A percentile compares a stretch with the other conserved stretches of the same genome.
Conservation (phyloP, 2,113 vertebrate species). For the Turnix velox region DNA sequence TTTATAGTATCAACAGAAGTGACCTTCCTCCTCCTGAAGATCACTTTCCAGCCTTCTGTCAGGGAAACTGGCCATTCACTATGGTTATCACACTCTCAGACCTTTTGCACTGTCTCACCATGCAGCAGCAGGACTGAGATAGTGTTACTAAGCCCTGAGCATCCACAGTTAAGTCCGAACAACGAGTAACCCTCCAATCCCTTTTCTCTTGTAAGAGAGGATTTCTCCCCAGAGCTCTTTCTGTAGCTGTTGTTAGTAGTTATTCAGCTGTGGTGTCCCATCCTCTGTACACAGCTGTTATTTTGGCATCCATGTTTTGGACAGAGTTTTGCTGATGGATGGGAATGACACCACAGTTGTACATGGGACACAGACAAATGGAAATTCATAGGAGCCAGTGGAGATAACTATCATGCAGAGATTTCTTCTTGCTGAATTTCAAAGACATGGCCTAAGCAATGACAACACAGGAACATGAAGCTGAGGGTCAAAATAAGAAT, state of each 20-base stretch:
- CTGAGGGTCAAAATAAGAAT: neutral
- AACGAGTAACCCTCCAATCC: neutral
- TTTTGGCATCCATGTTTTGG: neutral
- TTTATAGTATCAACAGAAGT: neutral
- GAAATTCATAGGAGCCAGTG: neutral
- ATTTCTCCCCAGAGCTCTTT: neutral
- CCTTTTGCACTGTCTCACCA: neutral
- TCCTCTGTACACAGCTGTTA: neutral
- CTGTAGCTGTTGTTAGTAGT: neutral
- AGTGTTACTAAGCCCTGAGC: neutral
- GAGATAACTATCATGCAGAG: neutral
- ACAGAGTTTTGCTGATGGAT: neutral
- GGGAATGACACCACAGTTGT: neutral
- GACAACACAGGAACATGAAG: neutral
- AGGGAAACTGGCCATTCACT: neutral
- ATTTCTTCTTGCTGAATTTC: neutral
- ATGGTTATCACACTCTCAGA: neutral
- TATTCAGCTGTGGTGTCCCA: neutral
- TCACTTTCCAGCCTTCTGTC: neutral
- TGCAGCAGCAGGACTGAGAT: neutral
- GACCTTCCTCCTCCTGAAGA: neutral
- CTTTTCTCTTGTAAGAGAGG: neutral
- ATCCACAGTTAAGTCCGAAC: neutral
- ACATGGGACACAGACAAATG: neutral
- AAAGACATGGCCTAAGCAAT: neutral